A percentile compares a stretch with the other conserved stretches of the same genome.
Evolutionary conservation across 2,113 vertebrate species (phyloP).

Genomic region (Oncorhynchus clarkii): DNA sequence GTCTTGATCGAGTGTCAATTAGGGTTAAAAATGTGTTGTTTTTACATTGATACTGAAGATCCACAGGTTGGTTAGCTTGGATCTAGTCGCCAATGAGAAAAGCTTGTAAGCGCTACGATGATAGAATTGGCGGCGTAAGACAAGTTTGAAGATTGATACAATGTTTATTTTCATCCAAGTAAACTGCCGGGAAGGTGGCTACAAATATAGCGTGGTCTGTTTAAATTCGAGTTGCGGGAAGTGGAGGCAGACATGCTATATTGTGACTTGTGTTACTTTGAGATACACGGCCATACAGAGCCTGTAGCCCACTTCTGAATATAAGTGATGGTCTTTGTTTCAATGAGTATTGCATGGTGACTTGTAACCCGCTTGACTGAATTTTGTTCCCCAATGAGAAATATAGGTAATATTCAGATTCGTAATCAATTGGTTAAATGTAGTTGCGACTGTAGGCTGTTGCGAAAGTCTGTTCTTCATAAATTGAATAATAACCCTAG

Average conservation of each 20-base stretch:
- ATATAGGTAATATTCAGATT: no score
- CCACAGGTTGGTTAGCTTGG: background rate
- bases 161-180: background rate
- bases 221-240: background rate
- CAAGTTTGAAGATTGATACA: background rate
- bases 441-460: no score
- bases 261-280: constrained; percentile 2
- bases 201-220: constrained; percentile 12
- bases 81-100: background rate
- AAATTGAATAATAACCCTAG: no score
- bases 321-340: background rate
- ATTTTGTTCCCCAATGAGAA: no score
- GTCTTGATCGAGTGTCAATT: background rate
- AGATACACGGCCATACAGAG: background rate
- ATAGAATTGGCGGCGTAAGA: background rate
- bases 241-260: background rate
- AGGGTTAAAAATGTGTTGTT: background rate
- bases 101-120: background rate
- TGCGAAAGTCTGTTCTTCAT: no score
- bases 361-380: no score
- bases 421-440: no score
- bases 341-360: no score
- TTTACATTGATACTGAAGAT: background rate
- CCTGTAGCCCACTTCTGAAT: background rate
- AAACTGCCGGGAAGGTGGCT: constrained; percentile 31